Percentiles rank a stretch among this genome's conserved stretches.
Conservation (phyloP, 2,797 vertebrate genomes). For the Bovichtus diacanthus region DNA sequence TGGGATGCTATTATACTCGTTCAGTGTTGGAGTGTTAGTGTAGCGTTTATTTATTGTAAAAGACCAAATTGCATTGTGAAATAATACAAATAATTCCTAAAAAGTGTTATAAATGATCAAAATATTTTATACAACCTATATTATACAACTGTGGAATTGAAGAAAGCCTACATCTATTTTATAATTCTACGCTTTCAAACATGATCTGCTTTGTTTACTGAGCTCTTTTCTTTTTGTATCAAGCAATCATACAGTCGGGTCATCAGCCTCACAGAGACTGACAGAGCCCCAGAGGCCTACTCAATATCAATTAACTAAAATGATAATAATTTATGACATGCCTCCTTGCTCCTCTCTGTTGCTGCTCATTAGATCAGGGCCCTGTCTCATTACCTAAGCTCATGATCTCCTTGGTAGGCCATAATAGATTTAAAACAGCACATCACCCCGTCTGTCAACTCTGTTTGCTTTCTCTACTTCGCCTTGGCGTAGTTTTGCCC, state of each 20-base stretch:
- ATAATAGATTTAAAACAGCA: slow-evolving; percentile 27
- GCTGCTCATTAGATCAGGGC: slow-evolving; percentile 43
- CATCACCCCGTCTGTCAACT: slow-evolving; percentile 24
- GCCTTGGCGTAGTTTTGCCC: not conserved
- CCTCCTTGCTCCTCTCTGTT: slow-evolving; percentile 20
- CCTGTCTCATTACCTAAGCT: slow-evolving; percentile 43
- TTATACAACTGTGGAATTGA: too few relatives aligned
- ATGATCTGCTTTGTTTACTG: slow-evolving; percentile 3
- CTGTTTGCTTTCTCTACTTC: slow-evolving; percentile 35
- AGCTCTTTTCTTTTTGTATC: not conserved
- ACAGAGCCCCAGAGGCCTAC: slow-evolving; percentile 32
- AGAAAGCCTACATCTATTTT: not conserved
- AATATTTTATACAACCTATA: too few relatives aligned
- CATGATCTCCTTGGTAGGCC: slow-evolving; percentile 15
- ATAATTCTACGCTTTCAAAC: not conserved
- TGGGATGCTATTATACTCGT: too few relatives aligned
- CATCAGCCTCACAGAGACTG: slow-evolving; percentile 31
- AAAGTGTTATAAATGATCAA: too few relatives aligned
- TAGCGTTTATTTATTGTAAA: too few relatives aligned
- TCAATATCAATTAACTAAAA: slow-evolving; percentile 57
- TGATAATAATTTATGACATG: slow-evolving; percentile 54
- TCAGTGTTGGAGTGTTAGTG: too few relatives aligned
- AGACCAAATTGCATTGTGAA: too few relatives aligned
- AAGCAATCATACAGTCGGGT: slow-evolving; percentile 18
- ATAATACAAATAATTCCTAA: too few relatives aligned